Evolutionary conservation across 2,797 vertebrate species (phyloP).

Genomic region (Micrastur ruficollis): DNA sequence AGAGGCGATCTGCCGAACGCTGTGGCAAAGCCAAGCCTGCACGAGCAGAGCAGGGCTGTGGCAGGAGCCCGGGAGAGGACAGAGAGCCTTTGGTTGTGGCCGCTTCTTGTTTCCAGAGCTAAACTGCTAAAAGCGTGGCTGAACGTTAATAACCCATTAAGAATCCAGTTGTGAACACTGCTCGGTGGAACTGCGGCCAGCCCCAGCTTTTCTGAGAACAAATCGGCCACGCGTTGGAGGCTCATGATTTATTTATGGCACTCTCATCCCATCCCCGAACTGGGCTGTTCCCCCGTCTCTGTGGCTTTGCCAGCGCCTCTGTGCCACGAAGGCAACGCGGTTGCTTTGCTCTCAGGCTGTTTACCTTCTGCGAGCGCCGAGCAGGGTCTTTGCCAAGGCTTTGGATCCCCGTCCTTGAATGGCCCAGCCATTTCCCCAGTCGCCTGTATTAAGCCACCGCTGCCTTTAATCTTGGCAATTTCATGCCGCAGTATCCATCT

Average conservation of each 20-base stretch:
- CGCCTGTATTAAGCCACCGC: not conserved
- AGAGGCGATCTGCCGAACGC: not conserved
- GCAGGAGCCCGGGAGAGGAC: conserved; percentile 23
- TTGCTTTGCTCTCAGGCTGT: not conserved
- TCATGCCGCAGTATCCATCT: not conserved
- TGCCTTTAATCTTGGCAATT: conserved; percentile 5
- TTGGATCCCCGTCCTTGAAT: not conserved
- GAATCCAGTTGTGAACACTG: not conserved
- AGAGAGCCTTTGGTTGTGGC: not conserved
- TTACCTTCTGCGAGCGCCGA: not conserved
- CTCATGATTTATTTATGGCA: conserved; percentile 9
- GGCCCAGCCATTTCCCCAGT: not conserved
- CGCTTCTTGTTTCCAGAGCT: not conserved
- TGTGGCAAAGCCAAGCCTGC: conserved; percentile 28
- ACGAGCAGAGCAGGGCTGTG: not conserved
- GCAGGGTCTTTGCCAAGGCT: not conserved
- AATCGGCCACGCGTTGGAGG: not conserved
- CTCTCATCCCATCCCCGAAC: not conserved
- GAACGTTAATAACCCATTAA: not conserved
- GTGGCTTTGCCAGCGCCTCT: not conserved
- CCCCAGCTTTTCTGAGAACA: conserved; percentile 1
- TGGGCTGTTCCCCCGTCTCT: not conserved
- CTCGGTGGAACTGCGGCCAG: not conserved
- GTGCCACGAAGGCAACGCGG: not conserved
- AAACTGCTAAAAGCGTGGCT: not conserved